These are phyloP conservation scores for Eueides isabella DNA, from an alignment of 1,140 invertebrate genomes.

Conservation along the genomic window DNA sequence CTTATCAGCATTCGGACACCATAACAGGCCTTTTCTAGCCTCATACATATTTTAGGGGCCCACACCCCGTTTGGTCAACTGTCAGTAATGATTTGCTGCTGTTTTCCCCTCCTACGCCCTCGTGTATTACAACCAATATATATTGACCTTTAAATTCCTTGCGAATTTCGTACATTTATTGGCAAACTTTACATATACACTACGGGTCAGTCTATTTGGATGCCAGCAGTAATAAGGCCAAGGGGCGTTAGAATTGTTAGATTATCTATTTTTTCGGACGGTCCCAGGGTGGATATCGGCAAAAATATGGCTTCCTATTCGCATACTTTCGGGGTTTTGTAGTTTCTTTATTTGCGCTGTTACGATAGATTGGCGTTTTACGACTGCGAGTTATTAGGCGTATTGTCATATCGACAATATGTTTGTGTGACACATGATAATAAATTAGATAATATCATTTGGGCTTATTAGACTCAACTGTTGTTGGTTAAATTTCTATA, in stretches of 20 bases:
- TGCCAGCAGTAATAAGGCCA: slow-evolving; percentile 54
- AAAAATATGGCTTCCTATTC: slow-evolving; percentile 80
- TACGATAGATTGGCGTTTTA: slow-evolving; percentile 51
- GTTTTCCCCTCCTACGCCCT: slow-evolving; percentile 67
- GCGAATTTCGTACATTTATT: slow-evolving; percentile 1
- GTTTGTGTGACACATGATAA: slow-evolving; percentile 14
- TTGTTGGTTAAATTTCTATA: too few species aligned
- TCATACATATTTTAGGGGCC: slow-evolving; percentile 80
- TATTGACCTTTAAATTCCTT: slow-evolving; percentile 40
- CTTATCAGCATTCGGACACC: slow-evolving; percentile 82
- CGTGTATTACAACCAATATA: slow-evolving; percentile 48
- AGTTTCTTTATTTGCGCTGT: slow-evolving; percentile 59
- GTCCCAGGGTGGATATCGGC: slow-evolving; percentile 69
- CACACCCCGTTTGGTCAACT: slow-evolving; percentile 78
- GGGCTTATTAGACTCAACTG: background rate
- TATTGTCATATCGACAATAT: slow-evolving; percentile 20
- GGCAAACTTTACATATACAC: background rate
- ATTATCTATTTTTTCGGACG: slow-evolving; percentile 79
- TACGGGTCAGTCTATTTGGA: slow-evolving; percentile 42
- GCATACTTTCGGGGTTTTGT: slow-evolving; percentile 64
- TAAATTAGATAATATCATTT: background rate
- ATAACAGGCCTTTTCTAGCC: slow-evolving; percentile 78
- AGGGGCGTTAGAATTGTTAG: slow-evolving; percentile 78
- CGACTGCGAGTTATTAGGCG: slow-evolving; percentile 43
- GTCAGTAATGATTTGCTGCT: slow-evolving; percentile 81